Conservation (phyloP, 2,888 invertebrate species). For the Augochlorella aurata region DNA sequence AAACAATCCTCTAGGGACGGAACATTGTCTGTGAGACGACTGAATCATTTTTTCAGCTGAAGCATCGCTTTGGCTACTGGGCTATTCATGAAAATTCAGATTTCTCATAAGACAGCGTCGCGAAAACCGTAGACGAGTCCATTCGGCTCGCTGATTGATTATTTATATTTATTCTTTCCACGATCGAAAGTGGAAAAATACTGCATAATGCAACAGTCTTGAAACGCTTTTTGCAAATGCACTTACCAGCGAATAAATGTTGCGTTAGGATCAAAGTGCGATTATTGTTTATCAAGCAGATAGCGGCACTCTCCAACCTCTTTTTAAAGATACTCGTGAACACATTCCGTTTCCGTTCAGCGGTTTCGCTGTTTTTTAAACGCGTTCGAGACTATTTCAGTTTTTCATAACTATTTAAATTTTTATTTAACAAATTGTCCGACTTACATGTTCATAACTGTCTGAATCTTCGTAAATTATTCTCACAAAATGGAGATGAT, state of each 20-base stretch:
- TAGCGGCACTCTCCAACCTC: neutral
- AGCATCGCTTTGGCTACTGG: neutral
- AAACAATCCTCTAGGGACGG: conserved; percentile 15
- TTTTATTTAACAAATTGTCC: too few species aligned
- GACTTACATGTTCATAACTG: too few species aligned
- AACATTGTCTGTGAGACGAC: neutral
- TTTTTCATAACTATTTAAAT: too few species aligned
- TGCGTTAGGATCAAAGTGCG: neutral
- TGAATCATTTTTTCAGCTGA: neutral
- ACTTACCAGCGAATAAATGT: neutral
- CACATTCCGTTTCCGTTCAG: too few species aligned
- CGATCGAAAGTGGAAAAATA: neutral
- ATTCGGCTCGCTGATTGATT: neutral
- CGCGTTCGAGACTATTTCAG: too few species aligned
- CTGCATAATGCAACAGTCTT: neutral
- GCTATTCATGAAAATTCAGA: neutral
- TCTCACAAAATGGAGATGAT: too few species aligned
- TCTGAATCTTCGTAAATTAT: too few species aligned
- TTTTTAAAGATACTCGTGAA: too few species aligned
- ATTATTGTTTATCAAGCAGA: neutral
- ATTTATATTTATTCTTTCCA: neutral
- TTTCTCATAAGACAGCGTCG: neutral
- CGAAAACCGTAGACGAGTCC: neutral
- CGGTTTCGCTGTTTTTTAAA: neutral
- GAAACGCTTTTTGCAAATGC: neutral